Conservation (phyloP, 2,888 invertebrate species). For the Lordiphosa fenestrarum region DNA sequence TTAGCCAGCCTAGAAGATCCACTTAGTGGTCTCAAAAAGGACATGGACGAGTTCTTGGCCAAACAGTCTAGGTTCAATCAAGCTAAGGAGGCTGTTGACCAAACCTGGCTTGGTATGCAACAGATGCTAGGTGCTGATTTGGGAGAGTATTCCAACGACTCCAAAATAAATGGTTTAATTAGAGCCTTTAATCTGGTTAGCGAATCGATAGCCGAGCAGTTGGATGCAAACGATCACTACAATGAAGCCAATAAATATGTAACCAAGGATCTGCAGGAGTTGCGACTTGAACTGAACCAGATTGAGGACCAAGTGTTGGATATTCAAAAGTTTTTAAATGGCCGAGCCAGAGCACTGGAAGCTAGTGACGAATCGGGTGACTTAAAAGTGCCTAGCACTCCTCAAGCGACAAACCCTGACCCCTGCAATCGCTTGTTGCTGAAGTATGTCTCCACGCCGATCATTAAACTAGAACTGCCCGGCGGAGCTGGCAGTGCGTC, state of each 20-base stretch:
- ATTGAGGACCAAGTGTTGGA: slow-evolving; percentile 65
- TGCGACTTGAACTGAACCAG: slow-evolving; percentile 62
- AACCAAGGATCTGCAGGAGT: slow-evolving; percentile 48
- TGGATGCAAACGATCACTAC: slow-evolving; percentile 60
- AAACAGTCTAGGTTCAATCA: slow-evolving; percentile 62
- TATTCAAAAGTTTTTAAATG: slow-evolving; percentile 56
- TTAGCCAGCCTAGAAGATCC: slow-evolving; percentile 49
- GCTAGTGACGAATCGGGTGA: slow-evolving; percentile 12
- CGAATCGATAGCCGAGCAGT: slow-evolving; percentile 61
- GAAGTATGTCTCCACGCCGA: slow-evolving; percentile 77
- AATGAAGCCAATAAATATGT: slow-evolving; percentile 65
- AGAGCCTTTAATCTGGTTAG: slow-evolving; percentile 64
- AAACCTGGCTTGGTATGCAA: slow-evolving; percentile 42
- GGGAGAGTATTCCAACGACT: slow-evolving; percentile 31
- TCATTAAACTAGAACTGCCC: slow-evolving; percentile 69
- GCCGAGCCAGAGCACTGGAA: slow-evolving; percentile 35
- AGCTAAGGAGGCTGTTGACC: slow-evolving; percentile 60
- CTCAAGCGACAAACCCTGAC: background rate
- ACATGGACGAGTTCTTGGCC: slow-evolving; percentile 68
- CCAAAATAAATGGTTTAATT: slow-evolving; percentile 57
- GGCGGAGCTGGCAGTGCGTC: slow-evolving; percentile 20
- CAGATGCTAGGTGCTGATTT: slow-evolving; percentile 12
- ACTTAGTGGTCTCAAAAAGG: slow-evolving; percentile 54
- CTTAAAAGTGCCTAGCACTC: slow-evolving; percentile 12
- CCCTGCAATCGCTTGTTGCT: slow-evolving; percentile 43